Evolutionary conservation across 2,888 invertebrate species (phyloP), one percentile per base, ranked within the genome.

Genomic region (Cheilosia grossa): DNA sequence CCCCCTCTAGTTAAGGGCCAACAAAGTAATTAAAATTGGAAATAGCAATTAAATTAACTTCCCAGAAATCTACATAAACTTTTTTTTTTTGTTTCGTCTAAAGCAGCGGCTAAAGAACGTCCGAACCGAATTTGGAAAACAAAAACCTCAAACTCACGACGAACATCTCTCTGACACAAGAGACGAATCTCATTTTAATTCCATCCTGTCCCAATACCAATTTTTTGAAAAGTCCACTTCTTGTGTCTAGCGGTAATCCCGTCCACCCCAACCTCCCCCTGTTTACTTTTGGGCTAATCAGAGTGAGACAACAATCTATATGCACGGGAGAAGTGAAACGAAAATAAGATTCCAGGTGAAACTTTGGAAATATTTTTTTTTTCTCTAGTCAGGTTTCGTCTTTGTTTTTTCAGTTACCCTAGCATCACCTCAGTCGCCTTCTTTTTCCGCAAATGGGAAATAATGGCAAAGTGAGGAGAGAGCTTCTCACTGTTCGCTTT

Each of bases 311-410:
- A 72, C 59, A 81, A 72, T 24, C 70, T 47, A 40, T 61, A 2
- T 17, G 33, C 33, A 53, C 64, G 59, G 53, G 42, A 27, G 21
- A 64, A 19, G 37, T 27, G 61, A 61, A 58, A 66, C 59, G 53
- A 75, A 80, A 51, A 80, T 61, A 75, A 75, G 72, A 72, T 72
- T 49, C 56, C 85, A 85, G 85, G 79, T 80, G 74, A 70, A 85
- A 70, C 80, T 83, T 79, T 56, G 66, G 64, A 66, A 64, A 64
- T 47, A 56, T 19, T 58, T 53, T 7, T 7, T 67, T 30, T 56
- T 30, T 24, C 33, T 21, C 19, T 53, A 37, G 37, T 37, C 37
- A 10, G 37, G 37, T 40, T 33, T 17, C 10, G 61, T 24, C 30
- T 64, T 82, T 58, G 19, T 61, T 72, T 69, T 63, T n/a, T 30